Percentiles rank a stretch among this genome's conserved stretches.
phyloP scores from a whole-genome alignment of 2,888 invertebrate species.

The Orthonychiurus folsomi region DNA sequence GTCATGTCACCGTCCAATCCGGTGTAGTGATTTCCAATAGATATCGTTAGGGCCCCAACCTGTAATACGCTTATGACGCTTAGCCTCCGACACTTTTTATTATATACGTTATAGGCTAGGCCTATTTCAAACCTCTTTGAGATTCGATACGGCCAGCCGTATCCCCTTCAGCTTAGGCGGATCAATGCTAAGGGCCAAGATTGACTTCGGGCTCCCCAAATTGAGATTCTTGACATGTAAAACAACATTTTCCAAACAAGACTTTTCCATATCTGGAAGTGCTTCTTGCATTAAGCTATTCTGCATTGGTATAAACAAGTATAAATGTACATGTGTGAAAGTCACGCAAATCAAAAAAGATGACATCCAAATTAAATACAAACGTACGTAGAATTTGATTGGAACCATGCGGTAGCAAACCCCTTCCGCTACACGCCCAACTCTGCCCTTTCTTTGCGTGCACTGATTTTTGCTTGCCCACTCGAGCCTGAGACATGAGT shows the following conservation, averaged over 20 bases:
- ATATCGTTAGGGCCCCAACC: constrained; percentile 68
- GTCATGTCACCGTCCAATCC: constrained; percentile 75
- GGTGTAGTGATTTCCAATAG: constrained; percentile 48
- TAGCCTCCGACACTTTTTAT: not conserved
- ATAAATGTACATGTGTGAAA: too few species aligned
- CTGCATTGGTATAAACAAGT: constrained; percentile 12
- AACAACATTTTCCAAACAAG: constrained; percentile 70
- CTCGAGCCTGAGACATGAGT: constrained; percentile 62
- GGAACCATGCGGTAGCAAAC: constrained; percentile 69
- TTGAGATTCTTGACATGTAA: constrained; percentile 71
- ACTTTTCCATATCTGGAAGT: constrained; percentile 66
- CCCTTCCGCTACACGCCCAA: constrained; percentile 77
- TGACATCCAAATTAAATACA: too few species aligned
- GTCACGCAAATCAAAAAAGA: too few species aligned
- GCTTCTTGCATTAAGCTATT: constrained; percentile 46
- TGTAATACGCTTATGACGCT: too few species aligned
- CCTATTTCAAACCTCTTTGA: constrained; percentile 60
- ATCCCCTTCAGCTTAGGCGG: constrained; percentile 78
- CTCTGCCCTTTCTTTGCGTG: constrained; percentile 79
- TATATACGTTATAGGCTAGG: constrained; percentile 3
- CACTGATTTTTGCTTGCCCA: constrained; percentile 90
- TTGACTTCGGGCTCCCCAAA: constrained; percentile 67
- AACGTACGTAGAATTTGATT: constrained; percentile 54
- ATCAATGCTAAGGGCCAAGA: constrained; percentile 74
- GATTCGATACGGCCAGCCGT: constrained; percentile 64